Evolutionary conservation across 1,140 invertebrate species (phyloP), one percentile per base, ranked within the genome.

Genomic region (Drosophila azteca): DNA sequence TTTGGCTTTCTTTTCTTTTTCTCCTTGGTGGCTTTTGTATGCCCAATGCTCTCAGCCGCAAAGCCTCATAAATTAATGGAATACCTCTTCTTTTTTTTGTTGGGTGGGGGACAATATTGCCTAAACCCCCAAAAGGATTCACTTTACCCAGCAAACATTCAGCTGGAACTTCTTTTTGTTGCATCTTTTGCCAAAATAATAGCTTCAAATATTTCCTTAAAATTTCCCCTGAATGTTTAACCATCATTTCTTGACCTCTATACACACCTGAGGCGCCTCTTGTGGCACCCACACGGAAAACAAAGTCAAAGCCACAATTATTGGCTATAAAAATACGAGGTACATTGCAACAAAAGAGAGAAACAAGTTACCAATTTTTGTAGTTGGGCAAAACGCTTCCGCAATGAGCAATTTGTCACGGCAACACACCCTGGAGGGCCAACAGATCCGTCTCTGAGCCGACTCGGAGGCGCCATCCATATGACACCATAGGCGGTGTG

Each of bases 301-400:
- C 81, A 87, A 87, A 87, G 77, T 85, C 80, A 84, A 84, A 87
- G 73, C 81, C 78, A 58, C 77, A 87, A 84, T 81, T 84, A 85
- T 45, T 49, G 61, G 65, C 50, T 48, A 66, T 64, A 64, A 64
- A 51, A 74, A 82, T 58, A 68, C 45, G n/a, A 5, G 24, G 3
- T 5, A 4, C 24, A 5, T 20, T 24, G 15, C 66, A 46, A 26
- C 11, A 22, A 60, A 58, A 51, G 45, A 48, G 60, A 67, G 49
- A 48, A 49, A 45, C 31, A 81, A 74, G 67, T 59, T 44, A 71
- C 53, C 75, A 59, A 55, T 68, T 79, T 35, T 79, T 51, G 70
- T 45, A 62, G 77, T 52, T 65, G 43, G 50, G 29, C 49, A 81
- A 85, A 82, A 82, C 78, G 78, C 82, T 85, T 85, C 82, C 82